phyloP scores from a whole-genome alignment of 2,888 invertebrate species.

The Leucophora obtusa region DNA sequence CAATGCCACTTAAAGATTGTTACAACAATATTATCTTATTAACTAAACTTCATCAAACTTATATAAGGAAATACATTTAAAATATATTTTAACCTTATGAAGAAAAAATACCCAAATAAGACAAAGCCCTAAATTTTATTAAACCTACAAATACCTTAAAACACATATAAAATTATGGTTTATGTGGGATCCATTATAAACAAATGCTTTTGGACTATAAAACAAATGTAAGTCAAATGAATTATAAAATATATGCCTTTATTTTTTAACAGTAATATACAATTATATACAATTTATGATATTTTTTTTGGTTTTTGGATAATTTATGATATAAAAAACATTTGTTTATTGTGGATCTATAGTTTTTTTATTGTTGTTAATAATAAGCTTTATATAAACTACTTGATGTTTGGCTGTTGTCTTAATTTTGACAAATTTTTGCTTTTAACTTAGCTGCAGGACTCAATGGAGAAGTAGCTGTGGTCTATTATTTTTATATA shows the following conservation, averaged over 20 bases:
- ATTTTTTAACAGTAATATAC: conserved; percentile 1
- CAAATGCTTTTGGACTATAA: conserved; percentile 50
- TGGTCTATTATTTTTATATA: neutral
- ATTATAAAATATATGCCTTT: conserved; percentile 8
- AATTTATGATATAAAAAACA: conserved; percentile 63
- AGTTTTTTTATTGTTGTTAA: conserved; percentile 38
- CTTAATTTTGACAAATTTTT: conserved; percentile 77
- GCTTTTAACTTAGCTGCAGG: conserved; percentile 78
- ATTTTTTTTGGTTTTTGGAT: conserved; percentile 4
- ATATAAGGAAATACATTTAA: conserved; percentile 18
- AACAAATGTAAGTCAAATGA: conserved; percentile 23
- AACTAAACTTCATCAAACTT: conserved; percentile 21
- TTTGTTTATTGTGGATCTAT: conserved; percentile 75
- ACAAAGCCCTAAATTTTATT: conserved; percentile 3
- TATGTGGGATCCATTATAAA: conserved; percentile 56
- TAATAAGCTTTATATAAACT: conserved; percentile 33
- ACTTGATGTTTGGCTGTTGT: conserved; percentile 75
- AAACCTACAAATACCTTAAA: neutral
- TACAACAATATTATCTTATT: conserved; percentile 9
- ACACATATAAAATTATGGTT: neutral
- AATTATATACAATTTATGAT: conserved; percentile 49
- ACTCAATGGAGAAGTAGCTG: conserved; percentile 75
- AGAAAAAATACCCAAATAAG: conserved; percentile 46
- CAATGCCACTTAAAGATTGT: conserved; percentile 35
- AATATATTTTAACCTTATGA: neutral